These are phyloP conservation scores for Psittacula derbiana DNA, from an alignment of 2,797 vertebrate species.

Conservation along the genomic window DNA sequence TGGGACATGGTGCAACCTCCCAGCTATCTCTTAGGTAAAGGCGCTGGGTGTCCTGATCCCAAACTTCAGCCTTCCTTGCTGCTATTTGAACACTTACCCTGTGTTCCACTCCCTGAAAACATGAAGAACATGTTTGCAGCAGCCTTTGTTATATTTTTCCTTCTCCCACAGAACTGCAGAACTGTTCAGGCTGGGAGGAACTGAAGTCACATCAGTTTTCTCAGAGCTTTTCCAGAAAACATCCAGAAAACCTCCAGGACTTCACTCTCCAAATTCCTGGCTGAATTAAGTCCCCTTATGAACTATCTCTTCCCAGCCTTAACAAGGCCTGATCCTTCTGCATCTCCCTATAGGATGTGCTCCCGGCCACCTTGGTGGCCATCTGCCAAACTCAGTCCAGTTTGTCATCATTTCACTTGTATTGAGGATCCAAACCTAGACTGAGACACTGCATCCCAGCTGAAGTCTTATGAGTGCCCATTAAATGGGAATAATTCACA, in stretches of 20 bases:
- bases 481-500: not conserved
- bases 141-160: not conserved
- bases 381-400: not conserved
- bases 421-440: not conserved
- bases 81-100: not conserved
- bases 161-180: not conserved
- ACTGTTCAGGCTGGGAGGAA: not conserved
- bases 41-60: not conserved
- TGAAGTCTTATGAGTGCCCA: not conserved
- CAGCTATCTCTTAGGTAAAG: not conserved
- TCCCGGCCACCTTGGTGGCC: not conserved
- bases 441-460: not conserved
- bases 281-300: not conserved
- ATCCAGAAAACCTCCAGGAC: not conserved
- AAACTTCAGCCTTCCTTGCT: not conserved
- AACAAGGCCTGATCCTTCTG: not conserved
- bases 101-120: not conserved
- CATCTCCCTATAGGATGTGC: not conserved
- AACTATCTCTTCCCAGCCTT: not conserved
- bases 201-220: not conserved
- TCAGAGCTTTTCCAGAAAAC: not conserved
- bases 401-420: not conserved
- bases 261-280: not conserved
- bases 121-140: accelerated
- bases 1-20: not conserved